These are phyloP conservation scores for Amorpha juglandis DNA, from an alignment of 2,888 invertebrate species.

Conservation along the genomic window DNA sequence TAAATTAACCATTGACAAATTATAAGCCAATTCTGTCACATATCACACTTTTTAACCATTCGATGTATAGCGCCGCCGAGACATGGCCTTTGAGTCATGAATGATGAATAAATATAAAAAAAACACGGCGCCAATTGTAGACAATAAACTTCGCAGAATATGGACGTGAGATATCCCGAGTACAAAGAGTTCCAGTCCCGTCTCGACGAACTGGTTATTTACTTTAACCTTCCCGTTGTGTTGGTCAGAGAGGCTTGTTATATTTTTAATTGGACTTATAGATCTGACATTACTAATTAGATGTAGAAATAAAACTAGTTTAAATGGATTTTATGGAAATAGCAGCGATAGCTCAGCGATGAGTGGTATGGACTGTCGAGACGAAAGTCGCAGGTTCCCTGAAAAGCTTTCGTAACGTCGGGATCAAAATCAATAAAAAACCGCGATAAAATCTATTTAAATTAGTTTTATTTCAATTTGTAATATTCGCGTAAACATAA, in stretches of 20 bases:
- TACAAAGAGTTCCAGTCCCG: conserved; percentile 33
- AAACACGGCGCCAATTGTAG: conserved; percentile 51
- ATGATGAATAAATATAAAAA: conserved; percentile 30
- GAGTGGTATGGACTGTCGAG: no score
- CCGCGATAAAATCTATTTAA: no score
- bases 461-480: no score
- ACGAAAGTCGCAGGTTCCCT: no score
- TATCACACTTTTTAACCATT: conserved; percentile 7
- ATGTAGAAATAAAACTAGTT: no score
- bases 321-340: no score
- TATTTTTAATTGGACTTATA: background rate
- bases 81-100: conserved; percentile 15
- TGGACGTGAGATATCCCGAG: conserved; percentile 34
- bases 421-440: no score
- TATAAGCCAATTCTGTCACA: background rate
- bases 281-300: conserved; percentile 3
- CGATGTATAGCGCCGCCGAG: background rate
- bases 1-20: conserved; percentile 1
- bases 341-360: no score
- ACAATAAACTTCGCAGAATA: conserved; percentile 49
- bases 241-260: background rate
- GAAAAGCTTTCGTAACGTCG: no score
- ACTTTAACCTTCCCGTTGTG: background rate
- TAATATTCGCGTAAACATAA: no score
- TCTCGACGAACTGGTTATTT: conserved; percentile 22